Evolutionary conservation across 2,888 invertebrate species (phyloP).

Genomic region (Argyresthia albistria): DNA sequence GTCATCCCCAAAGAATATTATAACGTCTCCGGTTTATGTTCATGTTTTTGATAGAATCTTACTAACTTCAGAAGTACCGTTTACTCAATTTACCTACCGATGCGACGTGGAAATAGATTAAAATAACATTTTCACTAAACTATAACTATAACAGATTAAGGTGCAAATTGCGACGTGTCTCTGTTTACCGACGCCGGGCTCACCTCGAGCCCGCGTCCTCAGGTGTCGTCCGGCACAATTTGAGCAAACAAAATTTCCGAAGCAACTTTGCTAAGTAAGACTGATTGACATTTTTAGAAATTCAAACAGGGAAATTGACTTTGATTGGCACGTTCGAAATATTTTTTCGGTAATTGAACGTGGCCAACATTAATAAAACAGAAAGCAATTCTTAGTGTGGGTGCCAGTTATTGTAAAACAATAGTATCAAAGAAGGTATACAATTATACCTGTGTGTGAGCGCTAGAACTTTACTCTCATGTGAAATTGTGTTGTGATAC

Average conservation of each 20-base stretch:
- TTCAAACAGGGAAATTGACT: conserved; percentile 21
- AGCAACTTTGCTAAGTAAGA: conserved; percentile 46
- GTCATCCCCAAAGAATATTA: too few species aligned
- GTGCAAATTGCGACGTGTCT: conserved; percentile 12
- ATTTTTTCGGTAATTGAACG: conserved; percentile 13
- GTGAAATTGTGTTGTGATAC: too few species aligned
- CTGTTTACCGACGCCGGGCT: conserved; percentile 32
- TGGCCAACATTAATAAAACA: not conserved
- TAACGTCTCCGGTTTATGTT: too few species aligned
- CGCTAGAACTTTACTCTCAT: too few species aligned
- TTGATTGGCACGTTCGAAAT: conserved; percentile 26
- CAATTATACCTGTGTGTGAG: too few species aligned
- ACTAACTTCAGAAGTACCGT: too few species aligned
- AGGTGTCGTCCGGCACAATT: conserved; percentile 24
- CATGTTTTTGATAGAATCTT: too few species aligned
- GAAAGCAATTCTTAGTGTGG: too few species aligned
- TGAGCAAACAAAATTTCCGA: conserved; percentile 32
- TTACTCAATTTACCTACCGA: not conserved
- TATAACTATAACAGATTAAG: conserved; percentile 12
- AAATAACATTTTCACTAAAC: not conserved
- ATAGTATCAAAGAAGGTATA: too few species aligned
- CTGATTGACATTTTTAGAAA: conserved; percentile 39
- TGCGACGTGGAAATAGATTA: not conserved
- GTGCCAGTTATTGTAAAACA: too few species aligned
- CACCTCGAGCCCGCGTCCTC: conserved; percentile 23